Percentiles rank a stretch among this genome's conserved stretches.
Conservation (phyloP, 2,797 vertebrate genomes). For the Sebastes steindachneri region DNA sequence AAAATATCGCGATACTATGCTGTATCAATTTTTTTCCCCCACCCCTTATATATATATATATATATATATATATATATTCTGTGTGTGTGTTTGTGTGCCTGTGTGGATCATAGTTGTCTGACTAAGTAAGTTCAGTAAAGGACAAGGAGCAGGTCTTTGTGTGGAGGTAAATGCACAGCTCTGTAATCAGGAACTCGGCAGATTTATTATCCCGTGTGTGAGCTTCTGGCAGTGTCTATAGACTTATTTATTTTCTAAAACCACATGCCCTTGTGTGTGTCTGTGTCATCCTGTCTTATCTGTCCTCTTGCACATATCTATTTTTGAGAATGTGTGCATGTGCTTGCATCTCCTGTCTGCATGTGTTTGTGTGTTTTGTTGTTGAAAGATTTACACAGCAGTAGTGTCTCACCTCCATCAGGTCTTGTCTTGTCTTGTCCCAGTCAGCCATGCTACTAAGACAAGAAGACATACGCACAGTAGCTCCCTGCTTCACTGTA, state of each 20-base stretch:
- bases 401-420: constrained; percentile 55
- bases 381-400: constrained; percentile 76
- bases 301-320: constrained; percentile 4
- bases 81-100: background rate
- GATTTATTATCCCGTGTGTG: constrained; percentile 45
- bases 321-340: constrained; percentile 6
- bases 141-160: constrained; percentile 27
- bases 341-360: background rate
- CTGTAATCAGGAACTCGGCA: constrained; percentile 59
- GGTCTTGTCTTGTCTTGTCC: constrained; percentile 68
- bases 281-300: background rate
- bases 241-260: constrained; percentile 19
- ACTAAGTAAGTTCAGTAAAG: constrained; percentile 42
- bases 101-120: background rate
- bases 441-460: constrained; percentile 30
- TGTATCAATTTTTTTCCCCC: rapidly evolving
- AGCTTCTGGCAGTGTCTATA: constrained; percentile 26
- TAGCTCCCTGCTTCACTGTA: constrained; percentile 19
- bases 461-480: constrained; percentile 31
- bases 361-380: constrained; percentile 30
- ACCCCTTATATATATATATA: too few species aligned
- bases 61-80: too few species aligned
- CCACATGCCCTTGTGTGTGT: background rate
- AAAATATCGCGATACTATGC: too few species aligned
- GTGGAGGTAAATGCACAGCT: constrained; percentile 38